phyloP scores from a whole-genome alignment of 2,888 invertebrate species.

The Nephrotoma appendiculata region DNA sequence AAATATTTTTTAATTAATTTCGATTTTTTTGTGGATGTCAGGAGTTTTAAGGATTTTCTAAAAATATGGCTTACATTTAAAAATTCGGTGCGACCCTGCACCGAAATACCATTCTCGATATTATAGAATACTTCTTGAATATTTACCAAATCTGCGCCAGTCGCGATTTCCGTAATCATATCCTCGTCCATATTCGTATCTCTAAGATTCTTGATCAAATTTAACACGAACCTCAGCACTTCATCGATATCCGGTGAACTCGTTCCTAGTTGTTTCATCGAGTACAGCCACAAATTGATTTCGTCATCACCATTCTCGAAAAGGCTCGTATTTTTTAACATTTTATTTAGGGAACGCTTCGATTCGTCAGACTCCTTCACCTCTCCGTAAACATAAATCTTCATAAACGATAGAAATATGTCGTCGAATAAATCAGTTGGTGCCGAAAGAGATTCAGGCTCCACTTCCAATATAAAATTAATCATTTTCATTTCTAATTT shows the following conservation, averaged over 20 bases:
- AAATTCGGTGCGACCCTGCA: slow-evolving; percentile 26
- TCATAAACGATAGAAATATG: slow-evolving; percentile 40
- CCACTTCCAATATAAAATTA: slow-evolving; percentile 27
- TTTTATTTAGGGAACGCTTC: slow-evolving; percentile 37
- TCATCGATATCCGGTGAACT: slow-evolving; percentile 15
- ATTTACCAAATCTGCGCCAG: slow-evolving; percentile 13
- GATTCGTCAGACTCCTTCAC: slow-evolving; percentile 33
- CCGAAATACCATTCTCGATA: slow-evolving; percentile 27
- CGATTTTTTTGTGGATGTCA: slow-evolving; percentile 10
- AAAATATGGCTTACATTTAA: slow-evolving; percentile 26
- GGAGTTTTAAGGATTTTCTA: not conserved
- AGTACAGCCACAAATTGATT: slow-evolving; percentile 50
- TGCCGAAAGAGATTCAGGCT: slow-evolving; percentile 37
- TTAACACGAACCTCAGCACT: slow-evolving; percentile 21
- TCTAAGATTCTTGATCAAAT: slow-evolving; percentile 6
- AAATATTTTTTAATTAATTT: slow-evolving; percentile 29
- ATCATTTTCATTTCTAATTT: slow-evolving; percentile 28
- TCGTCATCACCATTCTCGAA: slow-evolving; percentile 46
- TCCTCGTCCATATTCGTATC: slow-evolving; percentile 12
- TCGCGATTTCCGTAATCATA: not conserved
- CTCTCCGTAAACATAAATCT: slow-evolving; percentile 33
- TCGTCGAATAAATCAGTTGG: slow-evolving; percentile 38
- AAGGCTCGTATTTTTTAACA: slow-evolving; percentile 46
- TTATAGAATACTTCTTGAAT: slow-evolving; percentile 27
- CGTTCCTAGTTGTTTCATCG: slow-evolving; percentile 16